A percentile compares a stretch with the other conserved stretches of the same genome.
Conservation (phyloP, 2,113 vertebrate species). For the Aplodontia rufa region DNA sequence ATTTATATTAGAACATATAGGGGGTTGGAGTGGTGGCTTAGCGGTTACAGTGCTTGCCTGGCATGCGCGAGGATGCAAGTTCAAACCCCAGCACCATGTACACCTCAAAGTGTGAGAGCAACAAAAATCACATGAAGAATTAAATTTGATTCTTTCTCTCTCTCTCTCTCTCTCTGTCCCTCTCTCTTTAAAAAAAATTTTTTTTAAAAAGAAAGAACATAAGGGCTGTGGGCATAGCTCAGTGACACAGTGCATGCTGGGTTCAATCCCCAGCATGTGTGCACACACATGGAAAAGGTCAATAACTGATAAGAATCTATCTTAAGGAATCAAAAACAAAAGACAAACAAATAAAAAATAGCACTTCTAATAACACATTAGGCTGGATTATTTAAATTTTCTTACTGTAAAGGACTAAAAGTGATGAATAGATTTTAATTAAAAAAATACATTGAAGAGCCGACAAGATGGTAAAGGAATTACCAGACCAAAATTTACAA, state of each 20-base stretch:
- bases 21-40: no score
- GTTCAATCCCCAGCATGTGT: not conserved
- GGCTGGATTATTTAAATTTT: not conserved
- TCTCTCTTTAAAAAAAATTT: no score
- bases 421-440: constrained; percentile 22
- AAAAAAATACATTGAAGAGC: not conserved
- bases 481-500: not conserved
- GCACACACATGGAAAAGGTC: not conserved
- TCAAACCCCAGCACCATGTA: no score
- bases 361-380: not conserved
- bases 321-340: constrained; percentile 33
- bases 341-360: not conserved
- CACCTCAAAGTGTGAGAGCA: no score
- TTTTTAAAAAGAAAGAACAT: not conserved
- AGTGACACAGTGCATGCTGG: not conserved
- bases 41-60: no score
- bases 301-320: not conserved
- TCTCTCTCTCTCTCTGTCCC: no score
- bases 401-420: not conserved
- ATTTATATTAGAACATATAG: constrained; percentile 10
- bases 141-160: no score
- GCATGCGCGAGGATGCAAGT: no score
- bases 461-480: not conserved
- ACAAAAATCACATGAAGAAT: no score
- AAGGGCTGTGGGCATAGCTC: not conserved